phyloP scores from a whole-genome alignment of 1,140 invertebrate species.

The Sweltsa coloradensis region DNA sequence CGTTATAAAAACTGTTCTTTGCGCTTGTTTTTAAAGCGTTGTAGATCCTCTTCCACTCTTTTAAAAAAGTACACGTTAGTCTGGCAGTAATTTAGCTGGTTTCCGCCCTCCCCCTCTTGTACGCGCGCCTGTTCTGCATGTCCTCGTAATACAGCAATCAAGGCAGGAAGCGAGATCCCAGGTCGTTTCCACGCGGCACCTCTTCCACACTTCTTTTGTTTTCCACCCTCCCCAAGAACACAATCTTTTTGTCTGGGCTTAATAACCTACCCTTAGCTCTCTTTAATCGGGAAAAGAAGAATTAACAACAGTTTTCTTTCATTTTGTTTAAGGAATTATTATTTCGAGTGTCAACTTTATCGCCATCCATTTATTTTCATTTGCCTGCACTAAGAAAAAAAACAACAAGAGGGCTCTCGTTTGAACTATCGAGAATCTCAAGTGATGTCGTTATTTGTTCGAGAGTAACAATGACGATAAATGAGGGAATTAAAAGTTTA shows the following conservation, averaged over 20 bases:
- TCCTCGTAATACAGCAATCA: conserved; percentile 4
- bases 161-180: background rate
- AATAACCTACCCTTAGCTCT: conserved; percentile 1
- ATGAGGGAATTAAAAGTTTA: too few species aligned
- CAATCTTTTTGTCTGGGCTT: conserved; percentile 4
- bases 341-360: conserved; percentile 12
- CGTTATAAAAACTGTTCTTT: too few species aligned
- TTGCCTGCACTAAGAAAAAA: conserved; percentile 1
- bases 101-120: background rate
- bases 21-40: too few species aligned
- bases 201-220: background rate
- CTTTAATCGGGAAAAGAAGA: conserved; percentile 3
- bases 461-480: background rate
- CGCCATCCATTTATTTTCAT: conserved; percentile 10
- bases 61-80: too few species aligned
- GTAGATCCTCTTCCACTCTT: too few species aligned
- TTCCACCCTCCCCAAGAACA: too few species aligned
- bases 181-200: background rate
- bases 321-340: conserved; percentile 10
- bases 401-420: background rate
- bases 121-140: background rate
- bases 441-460: background rate
- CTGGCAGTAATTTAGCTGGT: too few species aligned
- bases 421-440: background rate
- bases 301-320: conserved; percentile 11